phyloP scores from a whole-genome alignment of 2,113 vertebrate species.

The Lates calcarifer region DNA sequence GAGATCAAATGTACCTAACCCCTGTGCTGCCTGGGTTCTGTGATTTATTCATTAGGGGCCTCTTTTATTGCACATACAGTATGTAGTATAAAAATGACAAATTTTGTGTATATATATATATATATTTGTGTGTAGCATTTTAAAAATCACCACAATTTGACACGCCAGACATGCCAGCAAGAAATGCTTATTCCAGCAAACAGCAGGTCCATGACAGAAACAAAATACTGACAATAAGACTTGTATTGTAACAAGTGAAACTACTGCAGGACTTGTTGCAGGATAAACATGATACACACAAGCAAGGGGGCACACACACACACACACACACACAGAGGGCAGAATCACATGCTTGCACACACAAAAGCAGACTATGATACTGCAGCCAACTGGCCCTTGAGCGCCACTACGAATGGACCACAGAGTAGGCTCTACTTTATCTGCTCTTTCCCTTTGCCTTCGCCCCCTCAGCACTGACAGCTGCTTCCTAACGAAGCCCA shows the following conservation, averaged over 20 bases:
- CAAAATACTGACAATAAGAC: constrained; percentile 22
- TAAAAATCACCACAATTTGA: neutral
- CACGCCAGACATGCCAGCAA: neutral
- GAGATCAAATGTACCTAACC: neutral
- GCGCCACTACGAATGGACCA: constrained; percentile 67
- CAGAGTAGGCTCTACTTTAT: constrained; percentile 73
- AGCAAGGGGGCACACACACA: neutral
- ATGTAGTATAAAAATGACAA: too few relatives aligned
- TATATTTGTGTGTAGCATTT: too few relatives aligned
- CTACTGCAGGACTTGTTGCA: constrained; percentile 42
- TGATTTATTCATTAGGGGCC: constrained; percentile 1
- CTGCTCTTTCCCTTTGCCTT: constrained; percentile 73
- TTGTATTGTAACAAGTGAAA: constrained; percentile 33
- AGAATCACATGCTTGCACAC: constrained; percentile 9
- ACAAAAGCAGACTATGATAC: constrained; percentile 39
- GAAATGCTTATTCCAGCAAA: neutral
- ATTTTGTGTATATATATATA: too few relatives aligned
- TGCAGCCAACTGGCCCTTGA: constrained; percentile 75
- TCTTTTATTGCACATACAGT: too few relatives aligned
- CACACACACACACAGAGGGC: constrained; percentile 12
- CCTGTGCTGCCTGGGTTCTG: neutral
- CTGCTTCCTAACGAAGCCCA: constrained; percentile 84
- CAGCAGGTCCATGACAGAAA: neutral
- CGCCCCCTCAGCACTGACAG: constrained; percentile 81
- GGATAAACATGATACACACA: constrained; percentile 32